Evolutionary conservation across 2,888 invertebrate genomes (phyloP).

Genomic region (Tinea trinotella): DNA sequence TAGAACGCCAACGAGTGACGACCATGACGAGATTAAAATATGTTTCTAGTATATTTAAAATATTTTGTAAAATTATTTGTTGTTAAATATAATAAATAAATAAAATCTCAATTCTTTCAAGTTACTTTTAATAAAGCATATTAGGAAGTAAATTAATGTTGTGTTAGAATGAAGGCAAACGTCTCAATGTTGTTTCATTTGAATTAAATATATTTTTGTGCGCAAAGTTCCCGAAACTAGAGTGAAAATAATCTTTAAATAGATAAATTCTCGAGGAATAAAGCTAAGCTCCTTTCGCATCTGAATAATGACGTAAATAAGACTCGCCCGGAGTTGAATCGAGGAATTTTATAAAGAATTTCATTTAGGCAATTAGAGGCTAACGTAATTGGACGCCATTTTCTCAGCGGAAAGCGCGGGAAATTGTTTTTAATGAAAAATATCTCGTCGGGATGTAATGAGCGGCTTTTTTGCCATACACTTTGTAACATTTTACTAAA

Average conservation of each 20-base stretch:
- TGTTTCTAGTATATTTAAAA: no score
- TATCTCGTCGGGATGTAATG: conserved; percentile 27
- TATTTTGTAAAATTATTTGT: no score
- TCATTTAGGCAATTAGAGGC: conserved; percentile 19
- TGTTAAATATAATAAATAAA: no score
- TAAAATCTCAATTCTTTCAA: no score
- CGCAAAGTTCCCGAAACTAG: background rate
- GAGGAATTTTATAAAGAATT: conserved; percentile 17
- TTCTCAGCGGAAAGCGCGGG: conserved; percentile 24
- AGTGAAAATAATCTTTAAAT: background rate
- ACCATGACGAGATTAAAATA: no score
- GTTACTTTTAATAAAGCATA: no score
- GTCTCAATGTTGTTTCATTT: no score
- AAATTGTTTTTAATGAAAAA: conserved; percentile 55
- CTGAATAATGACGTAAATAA: conserved; percentile 14
- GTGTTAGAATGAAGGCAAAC: no score
- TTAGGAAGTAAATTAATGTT: no score
- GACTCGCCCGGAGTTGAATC: background rate
- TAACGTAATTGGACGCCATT: conserved; percentile 18
- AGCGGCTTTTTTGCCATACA: conserved; percentile 20
- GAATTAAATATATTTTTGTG: no score
- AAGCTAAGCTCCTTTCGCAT: background rate
- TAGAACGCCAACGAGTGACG: no score
- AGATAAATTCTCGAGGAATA: background rate
- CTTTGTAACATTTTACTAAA: background rate